Conservation (phyloP, 2,888 invertebrate genomes). For the Pycnomerus fuliginosus region DNA sequence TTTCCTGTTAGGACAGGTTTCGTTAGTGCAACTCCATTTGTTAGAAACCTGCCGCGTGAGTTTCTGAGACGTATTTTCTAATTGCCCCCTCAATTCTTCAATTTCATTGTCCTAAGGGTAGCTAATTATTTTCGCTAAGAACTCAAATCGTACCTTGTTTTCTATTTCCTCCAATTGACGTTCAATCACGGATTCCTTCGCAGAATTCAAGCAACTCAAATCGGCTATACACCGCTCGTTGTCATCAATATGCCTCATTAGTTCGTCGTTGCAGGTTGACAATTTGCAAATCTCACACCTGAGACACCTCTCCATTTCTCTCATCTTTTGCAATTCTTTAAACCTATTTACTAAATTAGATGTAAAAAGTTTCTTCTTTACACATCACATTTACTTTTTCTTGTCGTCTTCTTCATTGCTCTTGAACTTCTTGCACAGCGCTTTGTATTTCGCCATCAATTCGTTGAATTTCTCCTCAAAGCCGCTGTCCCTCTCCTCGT, state of each 20-base stretch:
- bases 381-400: constrained; percentile 3
- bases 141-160: too few relatives aligned
- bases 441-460: constrained; percentile 2
- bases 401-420: background rate
- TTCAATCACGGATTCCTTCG: too few relatives aligned
- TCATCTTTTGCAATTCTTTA: constrained; percentile 5
- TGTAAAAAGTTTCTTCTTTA: background rate
- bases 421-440: constrained; percentile 1
- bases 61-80: background rate
- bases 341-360: constrained; percentile 8
- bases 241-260: too few relatives aligned
- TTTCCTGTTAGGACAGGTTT: background rate
- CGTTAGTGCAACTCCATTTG: too few relatives aligned
- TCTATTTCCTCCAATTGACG: too few relatives aligned
- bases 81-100: background rate
- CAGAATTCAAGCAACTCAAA: too few relatives aligned
- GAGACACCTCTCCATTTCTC: constrained; percentile 2
- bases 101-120: background rate
- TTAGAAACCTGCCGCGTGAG: background rate
- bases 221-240: too few relatives aligned
- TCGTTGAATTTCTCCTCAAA: constrained; percentile 7
- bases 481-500: too few relatives aligned
- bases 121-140: background rate
- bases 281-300: too few relatives aligned
- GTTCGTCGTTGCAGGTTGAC: constrained; percentile 3